Conservation (phyloP, 2,113 vertebrate species). For the Syrmaticus mikado region DNA sequence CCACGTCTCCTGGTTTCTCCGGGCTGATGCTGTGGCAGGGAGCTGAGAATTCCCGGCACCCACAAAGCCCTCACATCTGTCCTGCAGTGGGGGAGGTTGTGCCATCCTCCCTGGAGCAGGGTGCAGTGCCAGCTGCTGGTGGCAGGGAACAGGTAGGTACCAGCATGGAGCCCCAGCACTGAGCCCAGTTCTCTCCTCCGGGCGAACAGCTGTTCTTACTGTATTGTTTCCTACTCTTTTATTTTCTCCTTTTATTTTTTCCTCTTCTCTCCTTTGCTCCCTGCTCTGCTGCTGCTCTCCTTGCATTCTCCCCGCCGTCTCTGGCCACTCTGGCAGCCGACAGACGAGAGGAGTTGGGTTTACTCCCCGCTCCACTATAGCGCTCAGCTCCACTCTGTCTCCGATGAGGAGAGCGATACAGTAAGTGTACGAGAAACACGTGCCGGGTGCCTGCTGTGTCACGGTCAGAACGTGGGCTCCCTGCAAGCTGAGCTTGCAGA, state of each 20-base stretch:
- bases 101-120: not conserved
- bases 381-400: slow-evolving; percentile 88
- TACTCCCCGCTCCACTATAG: slow-evolving; percentile 99
- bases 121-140: not conserved
- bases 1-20: not conserved
- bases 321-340: slow-evolving; percentile 88
- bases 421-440: slow-evolving; percentile 85
- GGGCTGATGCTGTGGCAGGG: not conserved
- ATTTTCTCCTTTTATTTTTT: slow-evolving; percentile 80
- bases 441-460: slow-evolving; percentile 13
- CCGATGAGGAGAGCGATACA: slow-evolving; percentile 95
- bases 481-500: not conserved
- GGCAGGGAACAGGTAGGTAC: not conserved
- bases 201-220: slow-evolving; percentile 23
- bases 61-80: not conserved
- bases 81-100: not conserved
- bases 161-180: not conserved
- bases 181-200: slow-evolving; percentile 21
- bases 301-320: slow-evolving; percentile 84
- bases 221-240: slow-evolving; percentile 69
- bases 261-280: slow-evolving; percentile 71
- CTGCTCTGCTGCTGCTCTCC: slow-evolving; percentile 79
- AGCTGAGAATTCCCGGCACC: not conserved
- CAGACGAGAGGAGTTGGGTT: slow-evolving; percentile 98
- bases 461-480: not conserved